Percentiles rank a stretch among this genome's conserved stretches.
phyloP scores from a whole-genome alignment of 2,113 vertebrate species.

The Chlorodrepanis virens region DNA sequence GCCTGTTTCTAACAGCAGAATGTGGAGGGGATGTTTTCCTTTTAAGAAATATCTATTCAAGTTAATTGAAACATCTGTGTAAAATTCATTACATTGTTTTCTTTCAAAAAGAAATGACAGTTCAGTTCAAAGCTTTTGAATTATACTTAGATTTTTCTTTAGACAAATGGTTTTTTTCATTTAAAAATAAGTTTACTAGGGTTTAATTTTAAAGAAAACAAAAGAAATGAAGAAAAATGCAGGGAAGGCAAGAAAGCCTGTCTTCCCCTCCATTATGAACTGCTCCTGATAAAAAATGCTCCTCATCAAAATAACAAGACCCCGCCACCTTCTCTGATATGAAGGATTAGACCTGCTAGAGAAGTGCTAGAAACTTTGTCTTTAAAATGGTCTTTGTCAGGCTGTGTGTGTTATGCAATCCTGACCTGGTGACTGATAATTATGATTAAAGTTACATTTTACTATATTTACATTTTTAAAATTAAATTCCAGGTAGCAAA shows the following conservation, averaged over 20 bases:
- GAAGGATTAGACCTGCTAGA: neutral
- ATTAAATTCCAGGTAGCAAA: neutral
- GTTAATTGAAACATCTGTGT: slow-evolving; percentile 53
- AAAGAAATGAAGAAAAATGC: slow-evolving; percentile 38
- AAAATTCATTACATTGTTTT: slow-evolving; percentile 48
- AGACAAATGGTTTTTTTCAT: neutral
- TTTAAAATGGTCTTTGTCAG: neutral
- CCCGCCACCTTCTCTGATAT: neutral
- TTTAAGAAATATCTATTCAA: slow-evolving; percentile 7
- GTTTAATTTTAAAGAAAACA: slow-evolving; percentile 42
- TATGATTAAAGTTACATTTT: neutral
- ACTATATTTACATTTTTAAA: neutral
- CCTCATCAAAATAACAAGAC: neutral
- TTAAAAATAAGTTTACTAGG: slow-evolving; percentile 28
- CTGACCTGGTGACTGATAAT: neutral
- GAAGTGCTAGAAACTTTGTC: neutral
- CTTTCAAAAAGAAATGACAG: slow-evolving; percentile 31
- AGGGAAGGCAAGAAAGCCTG: neutral
- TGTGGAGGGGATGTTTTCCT: neutral
- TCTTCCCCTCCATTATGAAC: neutral
- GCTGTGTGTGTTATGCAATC: neutral
- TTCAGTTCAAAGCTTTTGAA: slow-evolving; percentile 48
- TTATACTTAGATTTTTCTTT: slow-evolving; percentile 27
- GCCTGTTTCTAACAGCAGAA: neutral
- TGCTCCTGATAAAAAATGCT: slow-evolving; percentile 13